These are phyloP conservation scores for Anthrax anthrax DNA, from an alignment of 2,888 invertebrate species.

Conservation along the genomic window DNA sequence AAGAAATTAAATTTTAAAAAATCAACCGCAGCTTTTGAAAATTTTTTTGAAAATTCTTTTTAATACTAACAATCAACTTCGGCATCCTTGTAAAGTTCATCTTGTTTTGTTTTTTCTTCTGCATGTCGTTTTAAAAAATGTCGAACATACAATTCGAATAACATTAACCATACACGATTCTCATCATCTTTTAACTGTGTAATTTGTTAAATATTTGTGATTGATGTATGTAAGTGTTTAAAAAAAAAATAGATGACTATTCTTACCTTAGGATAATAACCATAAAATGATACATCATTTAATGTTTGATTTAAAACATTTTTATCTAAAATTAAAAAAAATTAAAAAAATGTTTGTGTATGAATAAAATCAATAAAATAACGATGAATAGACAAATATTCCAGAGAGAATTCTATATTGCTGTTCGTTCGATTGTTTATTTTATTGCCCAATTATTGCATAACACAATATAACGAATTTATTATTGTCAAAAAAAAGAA, in stretches of 20 bases:
- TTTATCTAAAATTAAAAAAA: conserved; percentile 30
- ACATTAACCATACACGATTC: conserved; percentile 38
- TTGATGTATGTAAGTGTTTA: background rate
- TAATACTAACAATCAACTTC: conserved; percentile 20
- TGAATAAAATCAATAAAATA: no score
- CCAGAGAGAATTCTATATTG: no score
- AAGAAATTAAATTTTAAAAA: background rate
- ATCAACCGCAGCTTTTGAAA: background rate
- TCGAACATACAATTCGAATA: conserved; percentile 41
- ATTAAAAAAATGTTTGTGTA: no score
- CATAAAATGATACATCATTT: conserved; percentile 35
- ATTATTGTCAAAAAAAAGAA: no score
- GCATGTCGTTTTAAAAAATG: conserved; percentile 33
- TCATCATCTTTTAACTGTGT: conserved; percentile 25
- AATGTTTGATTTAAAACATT: conserved; percentile 36
- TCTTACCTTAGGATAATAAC: conserved; percentile 23
- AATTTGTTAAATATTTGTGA: background rate
- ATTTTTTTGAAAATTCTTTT: background rate
- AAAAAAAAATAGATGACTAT: background rate
- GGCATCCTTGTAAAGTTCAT: conserved; percentile 22
- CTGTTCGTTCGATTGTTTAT: no score
- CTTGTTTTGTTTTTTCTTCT: conserved; percentile 21
- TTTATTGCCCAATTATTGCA: no score
- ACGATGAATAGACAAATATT: no score
- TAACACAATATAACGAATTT: no score